Evolutionary conservation across 2,113 vertebrate species (phyloP).

Genomic region (Zosterops lateralis): DNA sequence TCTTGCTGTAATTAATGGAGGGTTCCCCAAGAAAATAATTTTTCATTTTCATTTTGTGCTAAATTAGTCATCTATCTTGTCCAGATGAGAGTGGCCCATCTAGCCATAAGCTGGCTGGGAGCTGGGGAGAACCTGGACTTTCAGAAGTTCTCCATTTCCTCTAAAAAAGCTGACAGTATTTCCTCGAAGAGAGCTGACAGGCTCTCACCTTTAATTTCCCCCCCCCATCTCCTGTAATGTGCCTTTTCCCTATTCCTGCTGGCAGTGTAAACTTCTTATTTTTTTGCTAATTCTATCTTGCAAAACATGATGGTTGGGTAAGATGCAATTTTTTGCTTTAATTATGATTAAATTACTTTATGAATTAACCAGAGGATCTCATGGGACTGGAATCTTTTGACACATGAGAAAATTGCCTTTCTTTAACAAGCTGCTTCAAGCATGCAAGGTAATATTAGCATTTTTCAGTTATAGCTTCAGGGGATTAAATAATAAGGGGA

Average conservation of each 20-base stretch:
- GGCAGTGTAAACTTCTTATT: neutral
- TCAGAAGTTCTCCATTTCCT: neutral
- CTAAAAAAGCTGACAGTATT: neutral
- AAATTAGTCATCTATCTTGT: neutral
- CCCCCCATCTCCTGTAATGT: neutral
- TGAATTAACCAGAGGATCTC: conserved; percentile 55
- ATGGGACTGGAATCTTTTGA: conserved; percentile 58
- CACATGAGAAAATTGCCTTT: conserved; percentile 55
- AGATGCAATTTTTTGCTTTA: conserved; percentile 56
- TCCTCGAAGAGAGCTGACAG: neutral
- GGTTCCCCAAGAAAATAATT: neutral
- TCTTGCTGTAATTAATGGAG: neutral
- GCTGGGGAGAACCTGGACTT: neutral
- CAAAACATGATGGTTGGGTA: conserved; percentile 33
- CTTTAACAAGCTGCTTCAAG: conserved; percentile 71
- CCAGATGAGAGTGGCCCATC: neutral
- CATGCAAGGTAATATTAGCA: conserved; percentile 60
- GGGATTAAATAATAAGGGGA: conserved; percentile 71
- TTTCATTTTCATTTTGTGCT: neutral
- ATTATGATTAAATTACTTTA: conserved; percentile 64
- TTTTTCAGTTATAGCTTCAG: conserved; percentile 68
- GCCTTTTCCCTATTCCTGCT: neutral
- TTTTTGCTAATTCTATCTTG: conserved; percentile 8
- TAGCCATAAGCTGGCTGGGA: accelerated
- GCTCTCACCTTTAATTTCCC: neutral